A percentile compares a stretch with the other conserved stretches of the same genome.
Evolutionary conservation across 2,113 vertebrate genomes (phyloP).

Genomic region (Candoia aspera): DNA sequence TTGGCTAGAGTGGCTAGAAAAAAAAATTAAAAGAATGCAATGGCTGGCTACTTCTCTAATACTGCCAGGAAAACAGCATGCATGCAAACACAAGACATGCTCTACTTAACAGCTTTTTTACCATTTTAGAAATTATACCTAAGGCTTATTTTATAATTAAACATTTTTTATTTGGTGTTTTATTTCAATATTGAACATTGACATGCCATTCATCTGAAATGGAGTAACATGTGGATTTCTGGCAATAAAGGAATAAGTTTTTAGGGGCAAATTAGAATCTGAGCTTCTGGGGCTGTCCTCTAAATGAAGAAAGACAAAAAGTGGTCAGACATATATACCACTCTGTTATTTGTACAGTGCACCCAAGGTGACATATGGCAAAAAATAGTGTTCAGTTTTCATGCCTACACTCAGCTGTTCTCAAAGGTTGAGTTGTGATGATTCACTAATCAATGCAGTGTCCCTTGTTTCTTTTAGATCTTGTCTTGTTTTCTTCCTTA

Average conservation of each 20-base stretch:
- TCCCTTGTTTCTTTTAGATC: conserved; percentile 5
- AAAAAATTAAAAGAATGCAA: not conserved
- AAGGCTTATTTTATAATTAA: not conserved
- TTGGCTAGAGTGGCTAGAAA: not conserved
- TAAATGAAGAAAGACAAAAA: not conserved
- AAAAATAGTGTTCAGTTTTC: not conserved
- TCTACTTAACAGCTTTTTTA: not conserved
- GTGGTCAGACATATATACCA: not conserved
- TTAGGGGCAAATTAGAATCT: not conserved
- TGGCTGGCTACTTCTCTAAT: not conserved
- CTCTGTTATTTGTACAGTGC: not conserved
- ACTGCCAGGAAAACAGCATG: not conserved
- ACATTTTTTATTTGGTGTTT: not conserved
- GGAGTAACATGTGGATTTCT: not conserved
- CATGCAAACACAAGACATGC: not conserved
- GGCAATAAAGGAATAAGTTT: not conserved
- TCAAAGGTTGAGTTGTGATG: not conserved
- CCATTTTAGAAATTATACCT: not conserved
- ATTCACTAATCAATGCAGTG: not conserved
- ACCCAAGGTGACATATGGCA: not conserved
- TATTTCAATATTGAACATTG: not conserved
- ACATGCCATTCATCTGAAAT: not conserved
- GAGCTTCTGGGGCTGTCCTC: not conserved
- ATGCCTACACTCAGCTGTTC: not conserved
- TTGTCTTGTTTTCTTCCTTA: not conserved